Base-by-base conservation (phyloP, 1,140 invertebrate genomes). In the Drosophila tristis region DNA sequence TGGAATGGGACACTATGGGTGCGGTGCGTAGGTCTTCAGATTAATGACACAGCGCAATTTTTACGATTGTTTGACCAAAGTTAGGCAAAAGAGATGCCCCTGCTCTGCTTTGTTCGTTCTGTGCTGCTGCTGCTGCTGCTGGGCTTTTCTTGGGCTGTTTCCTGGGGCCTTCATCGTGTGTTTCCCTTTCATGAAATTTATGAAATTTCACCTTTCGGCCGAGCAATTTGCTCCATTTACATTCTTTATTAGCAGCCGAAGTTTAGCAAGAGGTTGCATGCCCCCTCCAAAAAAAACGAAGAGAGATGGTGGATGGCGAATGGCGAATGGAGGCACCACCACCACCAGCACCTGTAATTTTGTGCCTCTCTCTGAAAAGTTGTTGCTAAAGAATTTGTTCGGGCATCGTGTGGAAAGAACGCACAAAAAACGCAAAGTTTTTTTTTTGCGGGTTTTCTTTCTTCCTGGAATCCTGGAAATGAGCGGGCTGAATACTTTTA, bases 181-280 rank as follows among this genome's bases (percentile, higher is more conserved):
- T 53, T 66, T 72, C 48, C 44, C 64, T 80, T 62, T 65, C 61
- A 43, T 45, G 53, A 79, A 89, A 87, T 89, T 84, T 84, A 84
- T 84, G 80, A 85, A 84, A 84, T 84, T 84, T 84, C 70, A 84
- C 80, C 80, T 84, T 84, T 87, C 77, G 84, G 75, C 79, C 79
- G 61, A 87, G 84, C 84, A 87, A 87, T 87, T 87, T 87, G 82
- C 84, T 89, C 74, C 82, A 89, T 87, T 89, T 87, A 84, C 84
- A 87, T 87, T 89, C 82, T 89, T 87, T 84, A 84, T 84, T 84
- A 84, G 80, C 80, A 66, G 45, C 77, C 55, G 61, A 61, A 84
- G 65, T 84, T 72, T 54, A 70, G 64, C 65, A 35, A 64, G 58
- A 45, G 29, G 26, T 35, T 51, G 20, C 47, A 13, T 31, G 9